Percentiles rank a stretch among this genome's conserved stretches.
phyloP scores from a whole-genome alignment of 2,888 invertebrate genomes.

The Oeneis ivallda region DNA sequence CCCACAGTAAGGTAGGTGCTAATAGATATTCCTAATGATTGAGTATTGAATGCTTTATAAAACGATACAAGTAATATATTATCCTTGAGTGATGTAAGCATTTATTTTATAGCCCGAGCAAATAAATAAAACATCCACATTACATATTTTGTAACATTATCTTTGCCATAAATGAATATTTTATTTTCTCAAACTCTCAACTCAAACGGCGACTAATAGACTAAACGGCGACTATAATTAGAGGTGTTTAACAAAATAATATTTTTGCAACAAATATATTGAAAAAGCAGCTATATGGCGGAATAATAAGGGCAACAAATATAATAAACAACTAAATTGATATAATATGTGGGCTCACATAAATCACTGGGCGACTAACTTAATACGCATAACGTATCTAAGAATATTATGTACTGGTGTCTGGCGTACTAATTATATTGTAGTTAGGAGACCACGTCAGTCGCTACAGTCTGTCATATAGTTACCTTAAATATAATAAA shows the following conservation, averaged over 20 bases:
- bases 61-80: background rate
- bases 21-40: background rate
- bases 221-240: no score
- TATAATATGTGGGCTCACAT: no score
- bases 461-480: background rate
- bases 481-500: background rate
- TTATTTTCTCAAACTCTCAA: no score
- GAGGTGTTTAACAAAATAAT: no score
- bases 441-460: background rate
- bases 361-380: no score
- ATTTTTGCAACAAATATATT: no score
- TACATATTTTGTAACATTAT: background rate
- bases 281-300: no score
- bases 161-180: no score
- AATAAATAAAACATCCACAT: constrained; percentile 2
- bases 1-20: background rate
- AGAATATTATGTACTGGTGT: background rate
- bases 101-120: background rate
- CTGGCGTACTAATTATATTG: no score
- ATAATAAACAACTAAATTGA: no score
- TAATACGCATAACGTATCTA: background rate
- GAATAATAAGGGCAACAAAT: no score
- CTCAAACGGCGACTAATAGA: no score
- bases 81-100: background rate
- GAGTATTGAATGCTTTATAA: background rate